Conservation (phyloP, 2,797 vertebrate species). For the Hafferia zeledoni region DNA sequence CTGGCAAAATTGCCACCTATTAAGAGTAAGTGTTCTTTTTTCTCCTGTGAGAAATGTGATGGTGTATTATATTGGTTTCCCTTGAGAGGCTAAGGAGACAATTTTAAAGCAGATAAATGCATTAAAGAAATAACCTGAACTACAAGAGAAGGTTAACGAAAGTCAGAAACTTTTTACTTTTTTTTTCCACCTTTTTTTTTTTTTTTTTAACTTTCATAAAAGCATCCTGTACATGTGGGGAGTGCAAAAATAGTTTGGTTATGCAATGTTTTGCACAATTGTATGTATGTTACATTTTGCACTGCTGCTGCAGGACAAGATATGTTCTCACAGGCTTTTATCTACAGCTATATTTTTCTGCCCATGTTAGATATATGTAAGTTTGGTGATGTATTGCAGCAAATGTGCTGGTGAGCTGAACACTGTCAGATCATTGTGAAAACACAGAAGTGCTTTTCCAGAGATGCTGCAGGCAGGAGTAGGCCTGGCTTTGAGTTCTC, state of each 20-base stretch:
- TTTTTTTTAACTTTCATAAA: conserved; percentile 6
- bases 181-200: neutral
- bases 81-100: conserved; percentile 86
- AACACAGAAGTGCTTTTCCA: neutral
- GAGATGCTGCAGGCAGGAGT: neutral
- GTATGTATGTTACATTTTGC: neutral
- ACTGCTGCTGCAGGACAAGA: neutral
- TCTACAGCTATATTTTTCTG: neutral
- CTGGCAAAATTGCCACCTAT: conserved; percentile 97
- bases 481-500: neutral
- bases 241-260: neutral
- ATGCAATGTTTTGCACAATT: neutral
- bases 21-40: conserved; percentile 95
- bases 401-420: neutral
- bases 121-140: conserved; percentile 85
- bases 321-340: conserved; percentile 19
- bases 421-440: neutral
- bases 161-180: conserved; percentile 79
- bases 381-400: neutral
- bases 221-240: neutral
- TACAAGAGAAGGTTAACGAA: conserved; percentile 82
- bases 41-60: conserved; percentile 89
- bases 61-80: conserved; percentile 86
- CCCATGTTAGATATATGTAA: neutral
- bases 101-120: conserved; percentile 87